A percentile compares a stretch with the other conserved stretches of the same genome.
Evolutionary conservation across 2,113 vertebrate genomes (phyloP).

Genomic region (Lagopus muta): DNA sequence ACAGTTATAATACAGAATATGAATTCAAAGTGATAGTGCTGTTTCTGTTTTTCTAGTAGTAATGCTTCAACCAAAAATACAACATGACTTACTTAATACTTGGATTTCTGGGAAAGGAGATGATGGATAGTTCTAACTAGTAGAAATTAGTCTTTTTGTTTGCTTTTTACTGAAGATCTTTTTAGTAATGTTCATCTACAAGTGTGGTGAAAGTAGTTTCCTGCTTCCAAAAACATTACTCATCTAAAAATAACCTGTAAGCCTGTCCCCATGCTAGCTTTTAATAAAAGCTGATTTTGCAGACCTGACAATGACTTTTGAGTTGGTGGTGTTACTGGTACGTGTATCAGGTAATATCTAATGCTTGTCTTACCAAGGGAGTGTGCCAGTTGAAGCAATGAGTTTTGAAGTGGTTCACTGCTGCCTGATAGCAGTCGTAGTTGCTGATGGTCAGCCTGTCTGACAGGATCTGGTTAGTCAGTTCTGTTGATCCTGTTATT

Average conservation of each 20-base stretch:
- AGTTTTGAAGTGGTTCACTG: constrained; percentile 82
- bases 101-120: background rate
- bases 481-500: constrained; percentile 68
- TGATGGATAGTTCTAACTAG: background rate
- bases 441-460: constrained; percentile 75
- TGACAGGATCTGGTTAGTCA: constrained; percentile 73
- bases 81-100: background rate
- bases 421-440: constrained; percentile 83
- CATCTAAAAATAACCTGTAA: background rate
- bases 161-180: background rate
- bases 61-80: background rate
- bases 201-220: background rate
- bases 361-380: constrained; percentile 75
- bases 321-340: background rate
- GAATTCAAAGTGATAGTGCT: background rate
- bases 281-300: background rate
- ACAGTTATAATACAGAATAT: background rate
- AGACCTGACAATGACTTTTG: background rate
- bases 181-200: background rate
- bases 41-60: background rate
- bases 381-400: constrained; percentile 95
- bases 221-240: background rate
- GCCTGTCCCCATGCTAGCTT: background rate
- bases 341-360: background rate
- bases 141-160: background rate